Percentiles rank a stretch among this genome's conserved stretches.
Conservation (phyloP, 92 coral and sea anemone genomes). For the Porites divaricata region DNA sequence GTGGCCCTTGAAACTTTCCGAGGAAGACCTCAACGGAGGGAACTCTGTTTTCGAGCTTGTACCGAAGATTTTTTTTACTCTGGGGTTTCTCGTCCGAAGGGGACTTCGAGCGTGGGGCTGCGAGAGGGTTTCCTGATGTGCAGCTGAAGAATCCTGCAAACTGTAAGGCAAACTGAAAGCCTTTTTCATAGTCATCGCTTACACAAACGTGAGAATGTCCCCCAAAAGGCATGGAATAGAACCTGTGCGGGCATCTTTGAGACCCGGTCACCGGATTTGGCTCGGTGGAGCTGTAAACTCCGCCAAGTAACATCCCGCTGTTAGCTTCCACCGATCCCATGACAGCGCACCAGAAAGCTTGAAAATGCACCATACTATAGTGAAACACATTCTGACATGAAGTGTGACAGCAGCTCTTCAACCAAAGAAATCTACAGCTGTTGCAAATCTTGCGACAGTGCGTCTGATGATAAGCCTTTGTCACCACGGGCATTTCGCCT, state of each 20-base stretch:
- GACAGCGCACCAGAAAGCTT: slow-evolving; percentile 90
- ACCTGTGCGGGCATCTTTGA: slow-evolving; percentile 82
- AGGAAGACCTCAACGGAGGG: slow-evolving; percentile 50
- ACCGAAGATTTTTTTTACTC: slow-evolving; percentile 6
- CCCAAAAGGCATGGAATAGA: slow-evolving; percentile 77
- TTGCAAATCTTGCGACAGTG: slow-evolving; percentile 57
- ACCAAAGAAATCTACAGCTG: slow-evolving; percentile 70
- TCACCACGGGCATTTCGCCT: slow-evolving; percentile 46
- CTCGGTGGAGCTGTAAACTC: slow-evolving; percentile 70
- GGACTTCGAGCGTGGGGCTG: slow-evolving; percentile 34
- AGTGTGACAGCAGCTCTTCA: slow-evolving; percentile 57
- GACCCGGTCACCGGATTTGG: slow-evolving; percentile 81
- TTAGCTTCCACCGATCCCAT: slow-evolving; percentile 32
- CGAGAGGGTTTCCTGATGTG: slow-evolving; percentile 86
- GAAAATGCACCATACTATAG: slow-evolving; percentile 71
- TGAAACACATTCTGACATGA: slow-evolving; percentile 64
- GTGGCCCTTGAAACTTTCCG: slow-evolving; percentile 54
- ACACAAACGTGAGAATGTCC: slow-evolving; percentile 84
- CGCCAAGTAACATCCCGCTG: slow-evolving; percentile 81
- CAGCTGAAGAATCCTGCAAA: slow-evolving; percentile 94
- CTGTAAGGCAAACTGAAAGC: slow-evolving; percentile 64
- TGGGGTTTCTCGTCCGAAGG: slow-evolving; percentile 14
- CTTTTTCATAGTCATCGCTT: slow-evolving; percentile 88
- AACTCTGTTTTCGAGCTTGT: neutral
- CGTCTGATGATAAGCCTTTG: slow-evolving; percentile 73